Evolutionary conservation across 2,113 vertebrate species (phyloP), one percentile per base, ranked within the genome.

Genomic region (Anthoscopus minutus): DNA sequence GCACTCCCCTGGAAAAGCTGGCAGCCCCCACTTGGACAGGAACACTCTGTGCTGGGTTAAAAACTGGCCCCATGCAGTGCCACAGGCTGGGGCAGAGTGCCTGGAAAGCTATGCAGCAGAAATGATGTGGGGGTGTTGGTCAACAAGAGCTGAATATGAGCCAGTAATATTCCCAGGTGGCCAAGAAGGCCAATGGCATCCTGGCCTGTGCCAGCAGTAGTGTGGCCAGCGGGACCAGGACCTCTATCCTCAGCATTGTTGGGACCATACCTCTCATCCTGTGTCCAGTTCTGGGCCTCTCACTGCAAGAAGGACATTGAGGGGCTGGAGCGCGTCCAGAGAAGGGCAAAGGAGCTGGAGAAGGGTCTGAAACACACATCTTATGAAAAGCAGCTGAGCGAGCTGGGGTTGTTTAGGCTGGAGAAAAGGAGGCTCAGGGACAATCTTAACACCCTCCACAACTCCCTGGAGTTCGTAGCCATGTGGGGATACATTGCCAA

Each of bases 51-150:
- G 10, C 9, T 47, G 48, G 5, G 28, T 38, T 47, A 47, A 18
- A 11, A 73, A 47, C 23, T 45, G 33, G 13, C 38, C 10, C 17
- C 2, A 4, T 4, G 1, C 21, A 38, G 40, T 11, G 40, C 11
- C 47, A 11, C 9, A 22, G 47, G 6, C 22, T 21, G 13, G 13
- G 22, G 13, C 17, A 17, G 21, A 83, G 16, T 33, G 13, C 7
- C n/a, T 54, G n/a, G 6, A 84, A 54, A 64, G 6, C 7, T 14
- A 6, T 3, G 0, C 18, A 28, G n/a, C 0, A 1, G 30, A 64
- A n/a, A 33, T 1, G 42, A 54, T 27, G 6, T 18, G 9, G 7
- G 13, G 7, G 3, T 47, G 7, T 10, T 54, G 40, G 48, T 47
- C 23, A 54, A 12, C n/a, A 38, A 13, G 5, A 33, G 6, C 19